Evolutionary conservation across 2,797 vertebrate species (phyloP).

Genomic region (Ceyx erithaca): DNA sequence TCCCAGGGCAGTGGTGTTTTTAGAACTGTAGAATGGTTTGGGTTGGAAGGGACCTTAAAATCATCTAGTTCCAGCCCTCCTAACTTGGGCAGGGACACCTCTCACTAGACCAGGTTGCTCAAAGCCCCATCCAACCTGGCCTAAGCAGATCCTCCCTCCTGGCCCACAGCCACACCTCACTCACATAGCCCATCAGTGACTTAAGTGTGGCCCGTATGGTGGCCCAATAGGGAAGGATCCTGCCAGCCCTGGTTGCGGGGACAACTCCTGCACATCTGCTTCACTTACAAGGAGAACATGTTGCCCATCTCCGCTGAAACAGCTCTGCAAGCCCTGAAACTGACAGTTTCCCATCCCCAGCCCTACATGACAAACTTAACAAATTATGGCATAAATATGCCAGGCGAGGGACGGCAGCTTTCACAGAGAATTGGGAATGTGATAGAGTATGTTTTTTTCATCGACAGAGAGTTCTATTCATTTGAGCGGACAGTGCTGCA

Average conservation of each 20-base stretch:
- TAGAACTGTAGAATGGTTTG: background rate
- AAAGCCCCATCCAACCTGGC: background rate
- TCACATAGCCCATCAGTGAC: background rate
- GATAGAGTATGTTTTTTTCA: background rate
- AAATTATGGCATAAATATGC: constrained; percentile 41
- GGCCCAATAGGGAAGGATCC: background rate
- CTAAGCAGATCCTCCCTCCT: background rate
- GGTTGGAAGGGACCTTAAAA: background rate
- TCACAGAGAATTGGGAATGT: background rate
- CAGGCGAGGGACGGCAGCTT: background rate
- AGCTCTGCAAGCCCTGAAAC: constrained; percentile 14
- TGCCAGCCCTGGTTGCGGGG: background rate
- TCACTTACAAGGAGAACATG: background rate
- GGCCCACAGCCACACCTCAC: background rate
- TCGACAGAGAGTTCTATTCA: background rate
- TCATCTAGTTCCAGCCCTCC: background rate
- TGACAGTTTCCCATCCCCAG: background rate
- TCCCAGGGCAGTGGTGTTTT: background rate
- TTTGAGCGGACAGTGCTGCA: background rate
- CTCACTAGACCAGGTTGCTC: background rate
- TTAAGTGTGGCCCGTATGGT: background rate
- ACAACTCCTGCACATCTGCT: background rate
- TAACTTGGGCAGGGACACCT: background rate
- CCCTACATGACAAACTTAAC: constrained; percentile 17
- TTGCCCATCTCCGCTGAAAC: background rate